Conservation (phyloP, 1,140 invertebrate genomes). For the Pseudomyrmex sp. region DNA sequence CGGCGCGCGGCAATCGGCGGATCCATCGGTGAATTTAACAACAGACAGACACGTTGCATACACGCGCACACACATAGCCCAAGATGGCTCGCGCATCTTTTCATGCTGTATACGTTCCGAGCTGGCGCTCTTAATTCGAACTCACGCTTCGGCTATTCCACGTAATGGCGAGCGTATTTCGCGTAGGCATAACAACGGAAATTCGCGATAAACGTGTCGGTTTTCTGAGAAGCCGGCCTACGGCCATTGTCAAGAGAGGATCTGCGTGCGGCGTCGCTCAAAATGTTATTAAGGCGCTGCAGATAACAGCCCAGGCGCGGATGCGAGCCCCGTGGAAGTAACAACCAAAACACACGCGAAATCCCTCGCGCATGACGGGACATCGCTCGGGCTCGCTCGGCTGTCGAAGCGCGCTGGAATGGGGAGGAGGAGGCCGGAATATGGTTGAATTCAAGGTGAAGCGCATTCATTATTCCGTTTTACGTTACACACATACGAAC, state of each 20-base stretch:
- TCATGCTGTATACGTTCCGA: constrained; percentile 32
- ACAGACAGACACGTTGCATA: neutral
- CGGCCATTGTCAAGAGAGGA: constrained; percentile 40
- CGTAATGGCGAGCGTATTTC: constrained; percentile 52
- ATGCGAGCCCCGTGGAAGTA: constrained; percentile 66
- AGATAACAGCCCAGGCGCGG: constrained; percentile 70
- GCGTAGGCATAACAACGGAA: constrained; percentile 55
- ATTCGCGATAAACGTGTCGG: constrained; percentile 59
- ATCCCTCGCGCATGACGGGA: constrained; percentile 68
- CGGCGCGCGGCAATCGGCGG: constrained; percentile 28
- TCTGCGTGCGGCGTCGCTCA: constrained; percentile 60
- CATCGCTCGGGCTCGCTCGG: constrained; percentile 60
- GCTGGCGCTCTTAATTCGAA: constrained; percentile 54
- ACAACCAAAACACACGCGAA: constrained; percentile 75
- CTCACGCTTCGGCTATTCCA: constrained; percentile 52
- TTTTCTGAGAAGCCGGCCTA: constrained; percentile 30
- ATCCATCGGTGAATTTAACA: constrained; percentile 51
- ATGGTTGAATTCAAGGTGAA: constrained; percentile 65
- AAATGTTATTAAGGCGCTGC: constrained; percentile 70
- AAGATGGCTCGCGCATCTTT: constrained; percentile 3
- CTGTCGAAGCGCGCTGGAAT: constrained; percentile 62
- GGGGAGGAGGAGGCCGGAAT: constrained; percentile 29
- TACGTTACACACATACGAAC: constrained; percentile 25
- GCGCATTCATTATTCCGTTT: constrained; percentile 52
- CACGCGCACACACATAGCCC: neutral